Evolutionary conservation across 2,113 vertebrate genomes (phyloP).

Genomic region (Rhea pennata): DNA sequence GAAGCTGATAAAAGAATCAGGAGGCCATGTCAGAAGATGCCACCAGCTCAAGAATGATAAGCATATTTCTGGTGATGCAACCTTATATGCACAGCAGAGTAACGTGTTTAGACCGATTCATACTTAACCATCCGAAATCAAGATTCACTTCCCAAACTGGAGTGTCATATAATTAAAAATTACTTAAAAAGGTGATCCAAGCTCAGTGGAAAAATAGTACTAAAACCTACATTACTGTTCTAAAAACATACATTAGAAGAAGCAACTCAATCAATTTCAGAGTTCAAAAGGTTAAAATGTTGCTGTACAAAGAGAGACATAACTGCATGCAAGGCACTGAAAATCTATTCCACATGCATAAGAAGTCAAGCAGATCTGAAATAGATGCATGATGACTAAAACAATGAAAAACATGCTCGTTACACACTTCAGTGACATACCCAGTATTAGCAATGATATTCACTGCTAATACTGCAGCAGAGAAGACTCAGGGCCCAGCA

Average conservation of each 20-base stretch:
- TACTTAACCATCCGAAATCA: neutral
- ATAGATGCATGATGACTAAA: neutral
- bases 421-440: neutral
- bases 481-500: neutral
- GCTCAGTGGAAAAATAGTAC: neutral
- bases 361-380: neutral
- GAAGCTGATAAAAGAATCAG: neutral
- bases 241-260: neutral
- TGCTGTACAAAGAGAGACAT: neutral
- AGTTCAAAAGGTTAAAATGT: neutral
- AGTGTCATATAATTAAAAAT: neutral
- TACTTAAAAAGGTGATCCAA: neutral
- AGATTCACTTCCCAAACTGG: neutral
- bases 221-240: neutral
- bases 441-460: neutral
- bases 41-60: neutral
- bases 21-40: neutral
- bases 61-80: neutral
- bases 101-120: neutral
- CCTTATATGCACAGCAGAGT: neutral
- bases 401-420: neutral
- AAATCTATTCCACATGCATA: neutral
- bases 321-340: neutral
- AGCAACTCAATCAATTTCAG: neutral
- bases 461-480: neutral